These are phyloP conservation scores for Drosophila infuscata DNA, from an alignment of 2,888 invertebrate species.

Conservation along the genomic window DNA sequence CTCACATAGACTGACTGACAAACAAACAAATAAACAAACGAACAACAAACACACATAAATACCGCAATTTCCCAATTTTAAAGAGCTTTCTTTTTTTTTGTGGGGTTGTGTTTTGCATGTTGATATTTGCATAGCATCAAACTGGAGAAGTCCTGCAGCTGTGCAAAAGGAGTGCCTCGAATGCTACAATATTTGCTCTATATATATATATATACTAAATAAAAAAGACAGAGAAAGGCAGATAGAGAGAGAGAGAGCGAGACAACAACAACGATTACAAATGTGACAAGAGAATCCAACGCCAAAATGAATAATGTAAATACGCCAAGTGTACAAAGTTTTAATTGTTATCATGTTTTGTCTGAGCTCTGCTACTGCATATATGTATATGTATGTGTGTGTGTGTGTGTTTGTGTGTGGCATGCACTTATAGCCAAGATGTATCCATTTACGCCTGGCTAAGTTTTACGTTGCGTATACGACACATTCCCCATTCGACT, in stretches of 20 bases:
- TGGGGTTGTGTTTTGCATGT: slow-evolving; percentile 17
- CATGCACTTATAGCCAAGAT: slow-evolving; percentile 76
- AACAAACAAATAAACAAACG: not conserved
- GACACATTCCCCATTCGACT: slow-evolving; percentile 71
- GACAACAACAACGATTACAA: slow-evolving; percentile 49
- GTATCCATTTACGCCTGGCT: slow-evolving; percentile 80
- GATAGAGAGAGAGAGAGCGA: not conserved
- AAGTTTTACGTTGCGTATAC: slow-evolving; percentile 79
- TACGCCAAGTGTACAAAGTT: slow-evolving; percentile 81
- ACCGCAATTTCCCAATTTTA: slow-evolving; percentile 10
- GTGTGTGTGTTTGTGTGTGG: slow-evolving; percentile 17
- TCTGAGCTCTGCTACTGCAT: slow-evolving; percentile 43
- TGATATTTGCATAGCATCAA: slow-evolving; percentile 52
- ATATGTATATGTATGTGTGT: slow-evolving; percentile 6
- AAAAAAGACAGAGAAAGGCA: not conserved
- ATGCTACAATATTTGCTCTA: slow-evolving; percentile 19
- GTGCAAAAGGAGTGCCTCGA: slow-evolving; percentile 8
- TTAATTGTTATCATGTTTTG: slow-evolving; percentile 81
- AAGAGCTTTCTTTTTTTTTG: slow-evolving; percentile 20
- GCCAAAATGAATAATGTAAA: slow-evolving; percentile 79
- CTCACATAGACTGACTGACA: not conserved
- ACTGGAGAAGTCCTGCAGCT: slow-evolving; percentile 6
- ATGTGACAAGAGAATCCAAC: slow-evolving; percentile 79
- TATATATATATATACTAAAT: slow-evolving; percentile 18
- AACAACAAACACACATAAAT: not conserved